Base-by-base conservation (phyloP, 2,113 vertebrate species). In the Phocoena sinus region DNA sequence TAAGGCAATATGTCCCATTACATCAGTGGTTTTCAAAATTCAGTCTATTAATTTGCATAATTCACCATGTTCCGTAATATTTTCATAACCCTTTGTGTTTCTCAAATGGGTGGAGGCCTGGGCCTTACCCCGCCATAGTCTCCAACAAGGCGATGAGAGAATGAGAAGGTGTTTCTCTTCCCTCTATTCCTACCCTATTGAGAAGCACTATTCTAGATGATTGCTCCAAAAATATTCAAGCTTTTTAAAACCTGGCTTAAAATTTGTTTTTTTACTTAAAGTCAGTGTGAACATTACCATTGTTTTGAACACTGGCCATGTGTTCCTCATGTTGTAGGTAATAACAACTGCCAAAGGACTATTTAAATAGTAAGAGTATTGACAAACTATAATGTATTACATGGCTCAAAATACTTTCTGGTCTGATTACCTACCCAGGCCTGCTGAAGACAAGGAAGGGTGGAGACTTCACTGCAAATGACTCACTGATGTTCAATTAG, bases 381-480 rank as follows among this genome's bases (percentile, higher is more conserved):
- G 83, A 91, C 47, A 20, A 84, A 71, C 33, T 47, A 50, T 18
- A 71, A 36, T 38, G 33, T 38, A 81, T 94, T 53, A 74, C 10
- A 93, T 89, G 67, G 38, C 50, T 89, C n/a, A 56, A 62, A 95
- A 82, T 44, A n/a, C 38, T 88, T 79, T n/a, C 80, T 15, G 1
- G 14, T 33, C 50, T 93, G 17, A 91, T 93, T 93, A 93, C 26
- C 28, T 38, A 77, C 38, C 15, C 31, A 77, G 65, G 85, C 26
- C 26, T 21, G 38, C 12, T 87, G 56, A 76, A 92, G 44, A 73
- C 60, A 85, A 95, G 31, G 85, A 93, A 91, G 79, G 91, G 82
- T 73, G 77, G 81, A 47, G 41, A 89, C 14, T 31, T 82, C 60
- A 89, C 63, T 92, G 92, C 21, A 94, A 94, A 89, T 96, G 96